Base-by-base conservation (phyloP, 2,888 invertebrate species). In the Cremastinae sp. region DNA sequence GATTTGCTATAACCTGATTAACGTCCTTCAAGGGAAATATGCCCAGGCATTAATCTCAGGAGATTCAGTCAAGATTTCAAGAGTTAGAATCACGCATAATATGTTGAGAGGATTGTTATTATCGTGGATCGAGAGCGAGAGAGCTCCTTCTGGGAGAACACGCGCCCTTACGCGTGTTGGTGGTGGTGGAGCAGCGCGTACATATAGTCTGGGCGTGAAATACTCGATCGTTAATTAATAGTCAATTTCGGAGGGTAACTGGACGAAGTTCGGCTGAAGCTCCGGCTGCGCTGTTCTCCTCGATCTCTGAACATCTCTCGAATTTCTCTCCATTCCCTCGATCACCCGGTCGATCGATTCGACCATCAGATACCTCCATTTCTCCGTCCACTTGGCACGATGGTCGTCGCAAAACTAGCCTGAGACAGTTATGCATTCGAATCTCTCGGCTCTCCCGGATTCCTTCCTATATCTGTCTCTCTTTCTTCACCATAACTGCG, bases 371-470 rank as follows among this genome's bases (percentile, higher is more conserved):
- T 28, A 28, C 28, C 28, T 28, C 28, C 28, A 5, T 28, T 28
- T 28, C 28, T 28, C 28, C 28, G 28, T 28, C 28, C 28, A 28
- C 28, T 28, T 28, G 28, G 81, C 80, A 72, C 58, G 62, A 69
- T 75, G 69, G 28, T 75, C 36, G 75, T 72, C 66, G 72, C 66
- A 75, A 74, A 78, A 70, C 79, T 78, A 71, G 74, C 70, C 74
- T 62, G 77, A 75, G 78, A 79, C 79, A 78, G 79, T 78, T 83
- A 82, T 78, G 82, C 82, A 82, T 79, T 78, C 79, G 74, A 54
- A 28, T n/a, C 43, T 28, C 34, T 5, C 14, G 45, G 14, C 36
- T 28, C 12, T 10, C 22, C 51, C n/a, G 10, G 2, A 10, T n/a
- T 20, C 8, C 9, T 1, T 64, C 28, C 62, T 18, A 18, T 62